A percentile compares a stretch with the other conserved stretches of the same genome.
These are phyloP conservation scores for Andricus grossulariae DNA, from an alignment of 1,140 invertebrate species.

Conservation along the genomic window DNA sequence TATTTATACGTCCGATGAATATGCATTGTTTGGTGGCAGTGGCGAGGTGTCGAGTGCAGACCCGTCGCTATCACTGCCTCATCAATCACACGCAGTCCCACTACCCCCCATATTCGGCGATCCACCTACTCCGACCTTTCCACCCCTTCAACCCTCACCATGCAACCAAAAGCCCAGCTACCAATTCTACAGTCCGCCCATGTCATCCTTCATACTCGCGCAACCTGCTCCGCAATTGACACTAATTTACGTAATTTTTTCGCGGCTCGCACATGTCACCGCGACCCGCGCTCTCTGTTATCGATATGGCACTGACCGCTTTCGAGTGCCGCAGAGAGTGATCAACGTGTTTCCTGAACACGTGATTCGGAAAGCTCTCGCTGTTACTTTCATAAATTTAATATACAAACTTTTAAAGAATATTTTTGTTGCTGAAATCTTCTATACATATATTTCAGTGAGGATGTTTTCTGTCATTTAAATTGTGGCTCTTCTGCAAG, in stretches of 20 bases:
- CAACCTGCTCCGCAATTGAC: constrained; percentile 50
- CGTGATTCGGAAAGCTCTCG: not conserved
- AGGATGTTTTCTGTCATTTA: too few relatives aligned
- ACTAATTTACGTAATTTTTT: constrained; percentile 65
- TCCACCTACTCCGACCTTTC: constrained; percentile 8
- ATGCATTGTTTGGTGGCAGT: constrained; percentile 73
- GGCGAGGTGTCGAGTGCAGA: constrained; percentile 74
- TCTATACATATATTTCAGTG: too few relatives aligned
- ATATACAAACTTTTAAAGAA: too few relatives aligned
- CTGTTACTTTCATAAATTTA: too few relatives aligned
- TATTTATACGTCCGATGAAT: constrained; percentile 74
- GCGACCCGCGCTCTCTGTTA: not conserved
- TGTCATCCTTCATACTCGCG: constrained; percentile 46
- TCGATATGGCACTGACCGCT: constrained; percentile 25
- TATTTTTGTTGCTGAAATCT: too few relatives aligned
- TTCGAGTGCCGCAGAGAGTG: not conserved
- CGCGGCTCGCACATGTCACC: constrained; percentile 18
- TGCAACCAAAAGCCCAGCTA: constrained; percentile 36
- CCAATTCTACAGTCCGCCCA: constrained; percentile 48
- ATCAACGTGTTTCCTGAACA: constrained; percentile 5
- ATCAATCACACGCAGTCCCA: constrained; percentile 72
- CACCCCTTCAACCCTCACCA: constrained; percentile 5
- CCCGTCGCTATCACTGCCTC: constrained; percentile 75
- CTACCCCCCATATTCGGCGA: constrained; percentile 29
- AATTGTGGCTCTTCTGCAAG: too few relatives aligned